Evolutionary conservation across 2,113 vertebrate genomes (phyloP).

Genomic region (Argyrosomus japonicus): DNA sequence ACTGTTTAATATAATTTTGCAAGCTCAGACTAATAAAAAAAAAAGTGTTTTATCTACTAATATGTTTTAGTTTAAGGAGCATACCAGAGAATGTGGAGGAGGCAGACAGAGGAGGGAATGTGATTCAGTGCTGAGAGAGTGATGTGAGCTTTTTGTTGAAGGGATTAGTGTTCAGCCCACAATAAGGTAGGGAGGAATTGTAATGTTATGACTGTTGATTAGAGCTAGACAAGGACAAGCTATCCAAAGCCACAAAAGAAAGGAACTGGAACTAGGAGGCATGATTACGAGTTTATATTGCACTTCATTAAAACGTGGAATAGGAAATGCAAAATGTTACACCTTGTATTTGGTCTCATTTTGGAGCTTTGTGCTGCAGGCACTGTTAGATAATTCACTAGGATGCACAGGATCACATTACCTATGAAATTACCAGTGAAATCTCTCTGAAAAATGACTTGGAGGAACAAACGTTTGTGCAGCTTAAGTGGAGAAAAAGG

Average conservation of each 20-base stretch:
- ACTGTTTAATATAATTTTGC: constrained; percentile 1
- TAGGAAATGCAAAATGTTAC: neutral
- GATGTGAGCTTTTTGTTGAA: constrained; percentile 51
- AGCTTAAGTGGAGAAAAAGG: neutral
- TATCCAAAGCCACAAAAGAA: constrained; percentile 9
- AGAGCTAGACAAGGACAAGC: constrained; percentile 4
- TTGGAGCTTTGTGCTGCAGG: neutral
- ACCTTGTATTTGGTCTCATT: neutral
- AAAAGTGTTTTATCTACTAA: constrained; percentile 50
- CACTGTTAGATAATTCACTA: constrained; percentile 1
- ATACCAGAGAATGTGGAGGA: constrained; percentile 57
- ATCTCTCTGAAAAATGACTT: neutral
- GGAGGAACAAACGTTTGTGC: neutral
- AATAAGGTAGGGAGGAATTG: constrained; percentile 30
- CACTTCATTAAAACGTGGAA: constrained; percentile 11
- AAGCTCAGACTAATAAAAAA: constrained; percentile 23
- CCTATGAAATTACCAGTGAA: constrained; percentile 19
- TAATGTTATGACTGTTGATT: constrained; percentile 32
- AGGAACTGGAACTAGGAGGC: neutral
- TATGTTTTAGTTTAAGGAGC: constrained; percentile 32
- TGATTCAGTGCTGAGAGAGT: constrained; percentile 58
- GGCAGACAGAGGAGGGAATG: constrained; percentile 64
- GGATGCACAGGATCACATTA: constrained; percentile 9
- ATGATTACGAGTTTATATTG: neutral
- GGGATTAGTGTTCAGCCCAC: constrained; percentile 58